Conservation (phyloP, 1,140 invertebrate genomes). For the Aphidius ervi region DNA sequence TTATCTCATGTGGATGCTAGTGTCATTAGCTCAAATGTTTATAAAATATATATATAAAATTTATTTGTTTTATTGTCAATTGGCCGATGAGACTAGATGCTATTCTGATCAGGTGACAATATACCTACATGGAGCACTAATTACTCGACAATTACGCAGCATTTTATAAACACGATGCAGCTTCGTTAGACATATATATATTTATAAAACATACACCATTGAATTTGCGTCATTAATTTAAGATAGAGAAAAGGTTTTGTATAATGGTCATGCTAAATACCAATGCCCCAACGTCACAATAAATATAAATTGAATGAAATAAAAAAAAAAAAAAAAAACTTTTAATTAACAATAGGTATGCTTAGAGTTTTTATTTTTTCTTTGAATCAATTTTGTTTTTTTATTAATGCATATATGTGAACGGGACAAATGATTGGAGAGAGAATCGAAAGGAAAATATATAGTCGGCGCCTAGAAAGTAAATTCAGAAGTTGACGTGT, state of each 20-base stretch:
- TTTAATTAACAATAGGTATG: too few species aligned
- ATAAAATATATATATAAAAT: neutral
- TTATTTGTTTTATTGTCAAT: constrained; percentile 5
- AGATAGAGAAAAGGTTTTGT: constrained; percentile 19
- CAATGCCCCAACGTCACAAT: neutral
- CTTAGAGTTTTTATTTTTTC: too few species aligned
- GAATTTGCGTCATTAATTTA: constrained; percentile 38
- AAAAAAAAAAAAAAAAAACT: too few species aligned
- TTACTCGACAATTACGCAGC: constrained; percentile 36
- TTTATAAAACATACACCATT: neutral
- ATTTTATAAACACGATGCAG: constrained; percentile 38
- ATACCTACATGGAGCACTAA: constrained; percentile 31
- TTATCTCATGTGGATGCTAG: too few species aligned
- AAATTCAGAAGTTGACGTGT: constrained; percentile 1
- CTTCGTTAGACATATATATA: constrained; percentile 11
- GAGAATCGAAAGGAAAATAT: too few species aligned
- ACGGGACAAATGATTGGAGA: too few species aligned
- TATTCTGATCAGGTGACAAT: constrained; percentile 10
- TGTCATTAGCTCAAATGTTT: neutral
- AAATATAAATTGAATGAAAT: neutral
- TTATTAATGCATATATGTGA: too few species aligned
- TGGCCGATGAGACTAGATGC: constrained; percentile 6
- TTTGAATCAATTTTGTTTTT: too few species aligned
- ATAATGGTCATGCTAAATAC: constrained; percentile 10
- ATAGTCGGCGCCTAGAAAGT: neutral